Evolutionary conservation across 2,888 invertebrate genomes (phyloP), one percentile per base, ranked within the genome.

Genomic region (Stenolophus ochropezus): DNA sequence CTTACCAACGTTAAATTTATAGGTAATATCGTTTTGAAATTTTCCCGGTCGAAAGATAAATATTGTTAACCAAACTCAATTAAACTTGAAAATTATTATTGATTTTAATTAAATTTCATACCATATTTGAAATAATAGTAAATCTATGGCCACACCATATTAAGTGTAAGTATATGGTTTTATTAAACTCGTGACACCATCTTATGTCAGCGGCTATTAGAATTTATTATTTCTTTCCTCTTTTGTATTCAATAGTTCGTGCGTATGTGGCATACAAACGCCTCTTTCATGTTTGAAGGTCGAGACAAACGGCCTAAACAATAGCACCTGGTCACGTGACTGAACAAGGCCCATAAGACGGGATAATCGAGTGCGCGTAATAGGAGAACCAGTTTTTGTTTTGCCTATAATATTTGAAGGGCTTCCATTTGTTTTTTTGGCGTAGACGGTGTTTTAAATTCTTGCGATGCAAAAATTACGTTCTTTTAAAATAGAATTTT

Each of bases 341-440:
- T 3, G 4, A 23, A n/a, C 61, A 61, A 61, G 61, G 61, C 14
- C 61, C 61, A 11, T 5, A 18, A 56, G 21, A 61, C 14, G 23
- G 25, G 25, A 23, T 14, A 61, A 61, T 25, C 61, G 61, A n/a
- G 61, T 14, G 23, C 4, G 25, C 14, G 61, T 61, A 25, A 25
- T 61, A 61, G 23, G 25, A 58, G 25, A 61, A 61, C 61, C 61
- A 61, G 61, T 61, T 61, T 18, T 61, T 61, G 14, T 61, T 61
- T 61, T 61, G 1, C n/a, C 6, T 2, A 1, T 3, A 18, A 18
- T 1, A 61, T 25, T 21, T 23, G 61, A 25, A 61, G 61, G 61
- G 61, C 61, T 25, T 61, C 56, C 5, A 1, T 56, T 56, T 20
- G n/a, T 61, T 61, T 61, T 61, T 61, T 61, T 61, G 23, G 21